Evolutionary conservation across 2,888 invertebrate genomes (phyloP).

Genomic region (Cantharis lateralis): DNA sequence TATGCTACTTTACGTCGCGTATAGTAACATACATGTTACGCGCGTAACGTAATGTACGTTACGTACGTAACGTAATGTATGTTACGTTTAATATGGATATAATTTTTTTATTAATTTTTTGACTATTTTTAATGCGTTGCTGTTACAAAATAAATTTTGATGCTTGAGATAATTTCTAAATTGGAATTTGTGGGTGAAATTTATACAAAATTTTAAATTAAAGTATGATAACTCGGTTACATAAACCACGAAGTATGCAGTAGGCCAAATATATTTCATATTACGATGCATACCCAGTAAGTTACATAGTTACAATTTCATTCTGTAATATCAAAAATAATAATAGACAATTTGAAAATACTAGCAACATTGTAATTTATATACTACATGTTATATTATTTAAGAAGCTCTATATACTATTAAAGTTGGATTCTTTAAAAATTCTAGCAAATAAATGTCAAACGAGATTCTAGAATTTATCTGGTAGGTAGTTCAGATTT

Average conservation of each 20-base stretch:
- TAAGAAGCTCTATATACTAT: conserved; percentile 6
- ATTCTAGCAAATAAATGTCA: conserved; percentile 28
- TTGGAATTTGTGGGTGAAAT: neutral
- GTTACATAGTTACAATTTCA: neutral
- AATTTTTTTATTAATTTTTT: too few relatives aligned
- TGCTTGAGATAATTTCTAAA: neutral
- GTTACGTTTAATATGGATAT: too few relatives aligned
- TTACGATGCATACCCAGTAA: neutral
- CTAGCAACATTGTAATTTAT: neutral
- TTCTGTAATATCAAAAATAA: neutral
- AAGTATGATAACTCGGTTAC: neutral
- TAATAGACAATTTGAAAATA: neutral
- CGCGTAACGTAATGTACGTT: too few relatives aligned
- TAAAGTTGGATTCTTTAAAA: conserved; percentile 22
- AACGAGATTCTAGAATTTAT: conserved; percentile 28
- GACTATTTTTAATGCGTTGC: too few relatives aligned
- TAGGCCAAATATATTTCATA: neutral
- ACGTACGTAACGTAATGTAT: too few relatives aligned
- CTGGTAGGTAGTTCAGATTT: conserved; percentile 26
- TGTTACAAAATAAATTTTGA: neutral
- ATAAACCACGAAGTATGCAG: neutral
- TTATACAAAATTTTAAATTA: too few relatives aligned
- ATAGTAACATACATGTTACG: too few relatives aligned
- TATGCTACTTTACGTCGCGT: too few relatives aligned
- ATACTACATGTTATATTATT: neutral